Conservation (phyloP, 2,113 vertebrate species). For the Isichthys henryi region DNA sequence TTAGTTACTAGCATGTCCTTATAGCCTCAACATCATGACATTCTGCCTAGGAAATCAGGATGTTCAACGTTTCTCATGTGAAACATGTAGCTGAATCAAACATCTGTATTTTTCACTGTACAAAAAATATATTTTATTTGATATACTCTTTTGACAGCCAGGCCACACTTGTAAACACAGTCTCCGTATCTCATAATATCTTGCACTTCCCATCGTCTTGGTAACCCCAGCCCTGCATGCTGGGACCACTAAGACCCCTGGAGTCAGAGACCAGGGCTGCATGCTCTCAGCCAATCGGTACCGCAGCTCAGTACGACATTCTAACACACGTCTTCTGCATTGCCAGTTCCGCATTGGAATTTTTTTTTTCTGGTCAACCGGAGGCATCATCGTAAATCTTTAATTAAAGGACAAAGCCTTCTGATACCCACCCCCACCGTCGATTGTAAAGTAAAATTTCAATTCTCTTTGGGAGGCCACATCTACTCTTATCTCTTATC, state of each 20-base stretch:
- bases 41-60: background rate
- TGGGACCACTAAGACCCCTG: background rate
- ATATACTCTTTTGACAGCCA: background rate
- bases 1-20: background rate
- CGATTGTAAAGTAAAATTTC: conserved; percentile 7
- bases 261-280: background rate
- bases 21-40: background rate
- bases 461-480: background rate
- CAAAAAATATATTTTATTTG: background rate
- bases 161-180: background rate
- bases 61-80: background rate
- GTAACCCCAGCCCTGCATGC: background rate
- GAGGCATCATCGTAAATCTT: background rate
- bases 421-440: background rate
- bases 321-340: background rate
- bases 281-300: background rate
- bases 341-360: background rate
- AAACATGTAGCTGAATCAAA: background rate
- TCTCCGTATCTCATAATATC: background rate
- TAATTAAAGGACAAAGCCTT: background rate
- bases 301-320: background rate
- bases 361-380: background rate
- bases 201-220: background rate
- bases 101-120: background rate
- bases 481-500: background rate